A percentile compares a stretch with the other conserved stretches of the same genome.
Evolutionary conservation across 1,140 invertebrate species (phyloP).

Genomic region (Sarcophaga bullata): DNA sequence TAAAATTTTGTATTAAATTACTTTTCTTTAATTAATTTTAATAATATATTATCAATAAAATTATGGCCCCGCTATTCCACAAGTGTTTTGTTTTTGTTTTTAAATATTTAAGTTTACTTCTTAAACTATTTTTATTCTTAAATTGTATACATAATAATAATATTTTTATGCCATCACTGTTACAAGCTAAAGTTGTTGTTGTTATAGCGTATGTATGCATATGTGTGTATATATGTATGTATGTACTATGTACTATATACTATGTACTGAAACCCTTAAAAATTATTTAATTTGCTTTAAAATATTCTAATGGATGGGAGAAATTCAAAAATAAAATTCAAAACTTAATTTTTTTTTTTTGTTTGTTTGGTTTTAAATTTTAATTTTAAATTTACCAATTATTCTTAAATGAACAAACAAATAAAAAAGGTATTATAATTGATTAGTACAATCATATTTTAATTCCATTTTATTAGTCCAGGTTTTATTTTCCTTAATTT

Average conservation of each 20-base stretch:
- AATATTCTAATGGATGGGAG: not conserved
- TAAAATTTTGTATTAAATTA: conserved; percentile 1
- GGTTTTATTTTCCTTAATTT: too few species aligned
- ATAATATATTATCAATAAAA: conserved; percentile 56
- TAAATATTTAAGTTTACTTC: conserved; percentile 52
- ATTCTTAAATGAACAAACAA: too few species aligned
- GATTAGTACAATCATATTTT: too few species aligned
- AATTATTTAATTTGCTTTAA: conserved; percentile 12
- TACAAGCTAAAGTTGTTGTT: conserved; percentile 7
- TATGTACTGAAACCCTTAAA: conserved; percentile 22
- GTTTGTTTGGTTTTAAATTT: too few species aligned
- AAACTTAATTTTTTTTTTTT: too few species aligned
- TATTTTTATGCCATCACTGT: not conserved
- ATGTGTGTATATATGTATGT: too few species aligned
- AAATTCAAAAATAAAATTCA: too few species aligned
- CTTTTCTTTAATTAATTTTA: not conserved
- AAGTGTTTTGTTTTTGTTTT: conserved; percentile 56
- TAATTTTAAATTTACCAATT: too few species aligned
- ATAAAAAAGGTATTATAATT: too few species aligned
- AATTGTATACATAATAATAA: not conserved
- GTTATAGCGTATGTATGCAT: conserved; percentile 4
- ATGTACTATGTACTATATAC: not conserved
- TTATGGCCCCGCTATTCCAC: conserved; percentile 66
- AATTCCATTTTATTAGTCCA: too few species aligned
- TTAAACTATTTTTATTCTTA: conserved; percentile 27